A percentile compares a stretch with the other conserved stretches of the same genome.
phyloP scores from a whole-genome alignment of 2,113 vertebrate species.

The Andinoacara biseriatus region DNA sequence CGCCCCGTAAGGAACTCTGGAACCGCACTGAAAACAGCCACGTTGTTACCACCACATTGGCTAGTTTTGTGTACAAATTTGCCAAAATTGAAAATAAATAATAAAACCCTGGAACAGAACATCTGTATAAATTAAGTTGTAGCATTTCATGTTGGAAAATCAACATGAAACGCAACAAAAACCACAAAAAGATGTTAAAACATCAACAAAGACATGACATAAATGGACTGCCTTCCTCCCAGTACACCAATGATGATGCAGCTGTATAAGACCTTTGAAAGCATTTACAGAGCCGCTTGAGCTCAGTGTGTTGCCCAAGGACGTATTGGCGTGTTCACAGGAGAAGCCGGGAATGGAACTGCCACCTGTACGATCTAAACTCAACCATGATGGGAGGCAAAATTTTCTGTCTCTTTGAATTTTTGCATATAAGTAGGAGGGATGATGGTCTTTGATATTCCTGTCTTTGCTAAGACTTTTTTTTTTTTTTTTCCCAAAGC shows the following conservation, averaged over 20 bases:
- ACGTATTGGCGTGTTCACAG: background rate
- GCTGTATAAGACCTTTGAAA: background rate
- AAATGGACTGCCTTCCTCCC: background rate
- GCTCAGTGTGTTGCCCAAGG: background rate
- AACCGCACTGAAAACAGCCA: background rate
- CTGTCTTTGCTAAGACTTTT: background rate
- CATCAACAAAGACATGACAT: background rate
- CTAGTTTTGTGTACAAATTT: background rate
- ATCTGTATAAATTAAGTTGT: background rate
- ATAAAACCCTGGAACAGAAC: background rate
- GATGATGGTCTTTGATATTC: background rate
- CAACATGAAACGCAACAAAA: background rate
- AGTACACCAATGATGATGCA: background rate
- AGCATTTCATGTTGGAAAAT: background rate
- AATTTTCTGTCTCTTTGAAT: background rate
- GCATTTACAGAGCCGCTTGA: background rate
- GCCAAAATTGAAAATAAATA: accelerated
- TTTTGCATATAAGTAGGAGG: background rate
- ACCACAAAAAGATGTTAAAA: background rate
- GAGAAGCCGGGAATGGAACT: background rate
- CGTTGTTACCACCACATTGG: background rate
- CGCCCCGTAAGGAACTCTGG: background rate
- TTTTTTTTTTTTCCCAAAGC: background rate
- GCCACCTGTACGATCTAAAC: background rate
- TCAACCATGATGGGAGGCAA: accelerated